A percentile compares a stretch with the other conserved stretches of the same genome.
phyloP scores from a whole-genome alignment of 2,113 vertebrate species.

The Heliornis fulica region DNA sequence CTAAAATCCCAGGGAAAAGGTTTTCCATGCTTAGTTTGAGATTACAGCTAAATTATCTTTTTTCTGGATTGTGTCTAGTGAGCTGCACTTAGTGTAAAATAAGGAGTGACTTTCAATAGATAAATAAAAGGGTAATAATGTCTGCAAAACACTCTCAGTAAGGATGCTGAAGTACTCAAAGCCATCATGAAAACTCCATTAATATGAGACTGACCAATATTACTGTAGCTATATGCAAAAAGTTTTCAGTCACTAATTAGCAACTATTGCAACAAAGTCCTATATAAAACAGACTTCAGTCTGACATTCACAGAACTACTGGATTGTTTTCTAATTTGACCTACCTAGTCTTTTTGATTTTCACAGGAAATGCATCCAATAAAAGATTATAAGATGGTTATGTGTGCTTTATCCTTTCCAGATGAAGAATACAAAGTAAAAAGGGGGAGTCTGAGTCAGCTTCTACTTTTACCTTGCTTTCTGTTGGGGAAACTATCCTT shows the following conservation, averaged over 20 bases:
- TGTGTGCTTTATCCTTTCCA: not conserved
- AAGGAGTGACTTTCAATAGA: not conserved
- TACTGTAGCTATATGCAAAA: not conserved
- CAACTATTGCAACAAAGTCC: not conserved
- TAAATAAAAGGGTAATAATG: not conserved
- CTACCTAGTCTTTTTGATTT: not conserved
- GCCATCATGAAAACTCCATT: not conserved
- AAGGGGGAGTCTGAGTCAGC: not conserved
- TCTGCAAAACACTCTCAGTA: not conserved
- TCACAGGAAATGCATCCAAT: not conserved
- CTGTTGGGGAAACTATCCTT: not conserved
- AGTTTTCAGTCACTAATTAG: not conserved
- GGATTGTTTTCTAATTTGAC: not conserved
- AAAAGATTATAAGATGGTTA: not conserved
- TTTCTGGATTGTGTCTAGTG: not conserved
- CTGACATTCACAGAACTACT: not conserved
- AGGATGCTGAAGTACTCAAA: not conserved
- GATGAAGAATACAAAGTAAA: not conserved
- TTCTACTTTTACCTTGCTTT: not conserved
- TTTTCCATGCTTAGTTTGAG: not conserved
- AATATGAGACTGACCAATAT: not conserved
- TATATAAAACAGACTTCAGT: not conserved
- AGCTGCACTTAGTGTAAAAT: not conserved
- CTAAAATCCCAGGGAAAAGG: not conserved
- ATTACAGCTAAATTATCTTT: not conserved